Conservation (phyloP, 2,888 invertebrate species). For the Deilephila porcellus region DNA sequence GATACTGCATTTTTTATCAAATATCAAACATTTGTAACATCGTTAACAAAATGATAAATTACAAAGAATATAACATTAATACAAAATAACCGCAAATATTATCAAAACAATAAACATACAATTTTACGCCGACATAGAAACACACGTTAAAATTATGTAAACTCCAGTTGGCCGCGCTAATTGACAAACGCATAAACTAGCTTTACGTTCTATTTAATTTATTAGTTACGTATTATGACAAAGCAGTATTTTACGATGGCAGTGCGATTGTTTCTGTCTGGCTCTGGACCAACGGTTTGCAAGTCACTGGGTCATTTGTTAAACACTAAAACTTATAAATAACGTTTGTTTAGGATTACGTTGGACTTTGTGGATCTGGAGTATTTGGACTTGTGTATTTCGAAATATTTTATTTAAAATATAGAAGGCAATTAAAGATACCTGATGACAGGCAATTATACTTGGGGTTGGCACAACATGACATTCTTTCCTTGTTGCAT, state of each 20-base stretch:
- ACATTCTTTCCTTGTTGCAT: too few species aligned
- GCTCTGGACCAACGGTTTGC: neutral
- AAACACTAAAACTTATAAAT: slow-evolving; percentile 16
- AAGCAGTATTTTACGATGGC: neutral
- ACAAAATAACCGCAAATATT: too few species aligned
- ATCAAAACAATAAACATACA: too few species aligned
- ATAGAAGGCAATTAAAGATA: too few species aligned
- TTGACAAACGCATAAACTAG: neutral
- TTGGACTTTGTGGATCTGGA: neutral
- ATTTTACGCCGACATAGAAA: neutral
- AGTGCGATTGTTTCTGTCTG: slow-evolving; percentile 6
- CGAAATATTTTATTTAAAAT: neutral
- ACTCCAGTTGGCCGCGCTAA: neutral
- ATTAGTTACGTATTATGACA: neutral
- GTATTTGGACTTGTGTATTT: neutral
- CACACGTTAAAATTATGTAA: neutral
- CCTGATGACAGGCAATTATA: too few species aligned
- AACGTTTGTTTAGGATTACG: neutral
- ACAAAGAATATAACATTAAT: too few species aligned
- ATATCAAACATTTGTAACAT: too few species aligned
- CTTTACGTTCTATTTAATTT: neutral
- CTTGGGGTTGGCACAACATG: too few species aligned
- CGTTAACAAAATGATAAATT: neutral
- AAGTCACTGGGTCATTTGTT: neutral
- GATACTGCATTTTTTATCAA: too few species aligned